phyloP scores from a whole-genome alignment of 1,140 invertebrate genomes.

The Drosophila mauritiana region DNA sequence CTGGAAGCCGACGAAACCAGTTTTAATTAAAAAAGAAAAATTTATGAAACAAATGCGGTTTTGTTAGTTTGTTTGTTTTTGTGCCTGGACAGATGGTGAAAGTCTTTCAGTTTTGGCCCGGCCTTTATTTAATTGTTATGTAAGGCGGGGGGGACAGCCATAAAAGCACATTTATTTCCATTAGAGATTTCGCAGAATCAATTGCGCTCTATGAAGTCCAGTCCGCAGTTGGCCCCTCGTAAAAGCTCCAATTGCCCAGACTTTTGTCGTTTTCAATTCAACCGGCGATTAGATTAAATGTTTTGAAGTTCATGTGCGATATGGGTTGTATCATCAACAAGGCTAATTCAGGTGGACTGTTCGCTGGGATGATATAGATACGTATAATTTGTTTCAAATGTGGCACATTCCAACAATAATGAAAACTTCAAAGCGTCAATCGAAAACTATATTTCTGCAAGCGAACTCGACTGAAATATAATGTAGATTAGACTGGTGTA shows the following conservation, averaged over 20 bases:
- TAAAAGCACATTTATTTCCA: conserved; percentile 48
- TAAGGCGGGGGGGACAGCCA: conserved; percentile 35
- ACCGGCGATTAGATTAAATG: conserved; percentile 62
- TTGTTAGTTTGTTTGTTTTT: conserved; percentile 20
- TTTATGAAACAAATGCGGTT: conserved; percentile 52
- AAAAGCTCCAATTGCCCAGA: conserved; percentile 48
- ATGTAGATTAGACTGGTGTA: too few relatives aligned
- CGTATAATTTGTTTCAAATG: too few relatives aligned
- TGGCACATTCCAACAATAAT: too few relatives aligned
- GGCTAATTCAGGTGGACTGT: not conserved
- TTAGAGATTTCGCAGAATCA: conserved; percentile 52
- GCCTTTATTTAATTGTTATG: conserved; percentile 57
- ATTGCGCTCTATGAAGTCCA: conserved; percentile 39
- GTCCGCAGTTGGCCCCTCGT: conserved; percentile 11
- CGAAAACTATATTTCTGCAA: too few relatives aligned
- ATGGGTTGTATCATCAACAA: not conserved
- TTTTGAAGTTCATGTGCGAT: conserved; percentile 67
- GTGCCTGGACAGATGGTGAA: conserved; percentile 51
- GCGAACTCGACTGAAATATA: not conserved
- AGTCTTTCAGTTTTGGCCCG: conserved; percentile 47
- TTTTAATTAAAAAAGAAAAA: conserved; percentile 77
- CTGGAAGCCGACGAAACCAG: conserved; percentile 53
- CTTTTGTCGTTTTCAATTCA: conserved; percentile 14
- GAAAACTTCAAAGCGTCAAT: too few relatives aligned
- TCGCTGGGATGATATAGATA: not conserved